Percentiles rank a stretch among this genome's conserved stretches.
Conservation (phyloP, 2,113 vertebrate genomes). For the Hyperopisus bebe region DNA sequence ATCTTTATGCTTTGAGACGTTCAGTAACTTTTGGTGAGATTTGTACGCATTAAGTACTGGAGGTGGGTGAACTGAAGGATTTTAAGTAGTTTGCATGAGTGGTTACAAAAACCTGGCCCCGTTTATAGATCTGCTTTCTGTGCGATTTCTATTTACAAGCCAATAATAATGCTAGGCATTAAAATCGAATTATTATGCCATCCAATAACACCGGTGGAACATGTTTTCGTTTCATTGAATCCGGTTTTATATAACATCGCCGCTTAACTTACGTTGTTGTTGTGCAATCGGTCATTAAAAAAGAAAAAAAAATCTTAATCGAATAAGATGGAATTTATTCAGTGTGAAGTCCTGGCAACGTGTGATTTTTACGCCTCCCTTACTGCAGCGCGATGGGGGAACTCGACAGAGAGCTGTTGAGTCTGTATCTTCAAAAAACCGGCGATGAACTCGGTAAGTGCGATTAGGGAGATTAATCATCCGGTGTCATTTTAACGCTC, state of each 20-base stretch:
- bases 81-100: background rate
- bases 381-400: constrained; percentile 43
- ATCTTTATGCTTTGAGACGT: background rate
- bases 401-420: constrained; percentile 43
- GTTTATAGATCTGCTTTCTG: background rate
- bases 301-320: background rate
- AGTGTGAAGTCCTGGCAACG: background rate
- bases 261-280: background rate
- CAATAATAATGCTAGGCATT: background rate
- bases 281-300: background rate
- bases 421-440: constrained; percentile 43
- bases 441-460: constrained; percentile 45
- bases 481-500: background rate
- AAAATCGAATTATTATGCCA: background rate
- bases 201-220: background rate
- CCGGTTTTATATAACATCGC: background rate
- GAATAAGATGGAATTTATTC: background rate
- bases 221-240: background rate
- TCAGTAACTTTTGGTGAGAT: background rate
- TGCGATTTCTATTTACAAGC: background rate
- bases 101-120: background rate
- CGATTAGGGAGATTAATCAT: background rate
- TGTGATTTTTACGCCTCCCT: background rate
- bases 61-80: background rate
- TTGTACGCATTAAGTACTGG: background rate